Conservation (phyloP, 2,888 invertebrate genomes). For the Conchocele bisecta region DNA sequence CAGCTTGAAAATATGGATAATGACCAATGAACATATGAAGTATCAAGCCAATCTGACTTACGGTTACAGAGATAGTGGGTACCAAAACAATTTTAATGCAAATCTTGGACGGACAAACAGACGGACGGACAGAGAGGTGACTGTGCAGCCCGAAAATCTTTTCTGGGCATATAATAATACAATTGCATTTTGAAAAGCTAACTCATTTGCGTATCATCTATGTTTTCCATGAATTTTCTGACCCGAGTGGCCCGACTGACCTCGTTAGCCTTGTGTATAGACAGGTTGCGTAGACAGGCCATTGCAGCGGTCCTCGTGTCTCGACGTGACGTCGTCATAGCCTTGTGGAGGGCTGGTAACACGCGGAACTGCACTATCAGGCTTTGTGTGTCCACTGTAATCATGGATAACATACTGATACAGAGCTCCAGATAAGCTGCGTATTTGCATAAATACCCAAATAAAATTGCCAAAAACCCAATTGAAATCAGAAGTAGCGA, state of each 20-base stretch:
- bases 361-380: conserved; percentile 70
- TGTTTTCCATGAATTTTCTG: too few species aligned
- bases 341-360: conserved; percentile 66
- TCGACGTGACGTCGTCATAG: conserved; percentile 51
- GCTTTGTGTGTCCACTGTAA: conserved; percentile 73
- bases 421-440: too few species aligned
- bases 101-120: too few species aligned
- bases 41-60: too few species aligned
- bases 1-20: too few species aligned
- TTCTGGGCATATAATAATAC: background rate
- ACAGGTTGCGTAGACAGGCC: conserved; percentile 77
- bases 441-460: too few species aligned
- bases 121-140: background rate
- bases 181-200: too few species aligned
- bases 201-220: too few species aligned
- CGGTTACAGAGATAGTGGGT: background rate
- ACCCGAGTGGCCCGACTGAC: conserved; percentile 62
- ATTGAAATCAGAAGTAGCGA: too few species aligned
- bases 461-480: too few species aligned
- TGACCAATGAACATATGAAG: too few species aligned
- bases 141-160: background rate
- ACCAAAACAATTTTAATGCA: too few species aligned
- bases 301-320: conserved; percentile 71
- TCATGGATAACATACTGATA: background rate
- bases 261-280: conserved; percentile 75